Percentiles rank a stretch among this genome's conserved stretches.
Evolutionary conservation across 2,113 vertebrate genomes (phyloP).

Genomic region (Paradisaea rubra): DNA sequence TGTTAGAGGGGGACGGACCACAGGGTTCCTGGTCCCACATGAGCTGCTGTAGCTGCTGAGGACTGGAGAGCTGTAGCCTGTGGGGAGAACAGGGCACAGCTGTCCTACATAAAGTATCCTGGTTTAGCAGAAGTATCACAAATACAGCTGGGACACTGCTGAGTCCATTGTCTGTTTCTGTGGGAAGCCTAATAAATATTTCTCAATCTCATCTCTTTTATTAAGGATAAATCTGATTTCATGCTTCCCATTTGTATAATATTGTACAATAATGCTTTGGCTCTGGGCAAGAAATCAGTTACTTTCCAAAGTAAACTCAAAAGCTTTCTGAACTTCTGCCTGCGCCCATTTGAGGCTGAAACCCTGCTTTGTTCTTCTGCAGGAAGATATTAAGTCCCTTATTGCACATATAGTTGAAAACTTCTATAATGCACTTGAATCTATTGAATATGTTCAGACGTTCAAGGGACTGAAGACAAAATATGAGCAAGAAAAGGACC

Average conservation of each 20-base stretch:
- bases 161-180: background rate
- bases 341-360: slow-evolving; percentile 9
- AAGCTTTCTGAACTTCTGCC: background rate
- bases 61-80: background rate
- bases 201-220: background rate
- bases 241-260: background rate
- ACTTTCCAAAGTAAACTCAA: background rate
- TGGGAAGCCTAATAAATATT: background rate
- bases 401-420: slow-evolving; percentile 98
- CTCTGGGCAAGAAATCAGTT: background rate
- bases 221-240: background rate
- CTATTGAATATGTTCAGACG: slow-evolving; percentile 97
- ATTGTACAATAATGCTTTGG: background rate
- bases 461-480: slow-evolving; percentile 97
- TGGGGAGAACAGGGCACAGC: background rate
- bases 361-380: slow-evolving; percentile 32
- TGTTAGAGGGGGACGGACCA: background rate
- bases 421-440: slow-evolving; percentile 97
- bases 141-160: no score
- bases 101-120: no score
- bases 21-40: background rate
- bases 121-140: background rate
- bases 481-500: slow-evolving; percentile 96
- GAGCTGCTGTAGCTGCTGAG: background rate
- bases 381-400: slow-evolving; percentile 98